Base-by-base conservation (phyloP, 2,113 vertebrate genomes). In the Halichoeres trimaculatus region DNA sequence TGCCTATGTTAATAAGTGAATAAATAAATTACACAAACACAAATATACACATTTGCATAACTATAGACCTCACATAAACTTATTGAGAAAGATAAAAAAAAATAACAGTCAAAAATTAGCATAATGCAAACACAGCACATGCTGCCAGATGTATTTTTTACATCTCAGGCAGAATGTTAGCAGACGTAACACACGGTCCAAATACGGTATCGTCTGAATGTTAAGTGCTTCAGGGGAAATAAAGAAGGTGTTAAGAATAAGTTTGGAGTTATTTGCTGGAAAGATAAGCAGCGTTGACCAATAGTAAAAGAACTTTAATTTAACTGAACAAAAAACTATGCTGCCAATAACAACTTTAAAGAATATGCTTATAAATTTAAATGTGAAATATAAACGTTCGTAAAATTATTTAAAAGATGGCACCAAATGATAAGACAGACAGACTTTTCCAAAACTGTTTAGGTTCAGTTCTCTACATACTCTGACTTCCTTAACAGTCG, bases 381-480 rank as follows among this genome's bases (percentile, higher is more conserved):
- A 48, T 20, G 52, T 43, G 8, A 68, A 65, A 51, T 10, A 57
- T 23, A 34, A 50, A 74, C 24, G 20, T 19, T 35, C 17, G 30
- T 22, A 1, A 58, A 54, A 36, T 53, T 14, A 34, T 26, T 41
- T 1, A 55, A 57, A n/a, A 43, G 36, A 59, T 12, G 8, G 11
- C 5, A 43, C 8, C 41, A 62, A 23, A 51, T 38, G 34, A 24
- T 50, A 35, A 1, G 19, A 38, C 30, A 47, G 9, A 20, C 22
- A 1, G 20, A 55, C 8, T 56, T 35, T 65, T 24, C 40, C 61
- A n/a, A 61, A 19, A 47, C 19, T 19, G 43, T 19, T 78, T 91
- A 92, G 92, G 93, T 94, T 95, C 88, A 94, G 93, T 94, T 95
- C 92, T 95, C 95, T 94, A 94, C 91, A 95, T 89, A 93, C 89